phyloP scores from a whole-genome alignment of 2,113 vertebrate species.

The Lates calcarifer region DNA sequence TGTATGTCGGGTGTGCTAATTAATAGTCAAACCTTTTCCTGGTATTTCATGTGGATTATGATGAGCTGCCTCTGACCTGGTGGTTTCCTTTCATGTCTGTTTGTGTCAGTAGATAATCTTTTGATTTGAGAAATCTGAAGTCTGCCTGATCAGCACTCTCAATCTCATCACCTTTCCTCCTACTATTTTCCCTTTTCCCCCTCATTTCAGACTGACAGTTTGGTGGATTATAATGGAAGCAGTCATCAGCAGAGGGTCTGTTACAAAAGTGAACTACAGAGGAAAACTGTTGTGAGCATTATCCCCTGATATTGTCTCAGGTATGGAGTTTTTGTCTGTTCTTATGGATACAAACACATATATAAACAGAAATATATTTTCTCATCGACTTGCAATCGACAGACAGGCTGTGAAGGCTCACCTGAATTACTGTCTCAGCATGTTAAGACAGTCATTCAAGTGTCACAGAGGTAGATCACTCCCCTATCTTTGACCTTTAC shows the following conservation, averaged over 20 bases:
- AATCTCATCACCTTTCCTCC: conserved; percentile 50
- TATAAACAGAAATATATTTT: background rate
- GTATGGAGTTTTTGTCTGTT: background rate
- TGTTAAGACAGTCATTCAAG: background rate
- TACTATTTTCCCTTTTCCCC: conserved; percentile 21
- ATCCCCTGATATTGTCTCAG: background rate
- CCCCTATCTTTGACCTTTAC: conserved; percentile 13
- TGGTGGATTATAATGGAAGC: conserved; percentile 56
- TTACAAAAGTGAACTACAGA: conserved; percentile 19
- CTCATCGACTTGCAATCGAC: background rate
- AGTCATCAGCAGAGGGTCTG: conserved; percentile 11
- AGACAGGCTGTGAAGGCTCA: background rate
- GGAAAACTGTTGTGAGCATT: conserved; percentile 29
- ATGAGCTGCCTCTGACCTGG: conserved; percentile 54
- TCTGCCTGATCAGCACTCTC: conserved; percentile 67
- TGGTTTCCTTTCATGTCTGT: conserved; percentile 47
- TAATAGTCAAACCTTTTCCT: conserved; percentile 45
- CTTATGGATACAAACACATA: background rate
- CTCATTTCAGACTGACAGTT: conserved; percentile 20
- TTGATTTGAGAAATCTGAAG: conserved; percentile 61
- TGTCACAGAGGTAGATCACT: conserved; percentile 5
- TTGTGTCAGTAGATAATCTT: conserved; percentile 68
- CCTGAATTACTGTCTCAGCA: background rate
- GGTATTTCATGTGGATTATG: conserved; percentile 59
- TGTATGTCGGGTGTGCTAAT: conserved; percentile 33